phyloP scores from a whole-genome alignment of 2,113 vertebrate species.

The Narcine bancroftii region DNA sequence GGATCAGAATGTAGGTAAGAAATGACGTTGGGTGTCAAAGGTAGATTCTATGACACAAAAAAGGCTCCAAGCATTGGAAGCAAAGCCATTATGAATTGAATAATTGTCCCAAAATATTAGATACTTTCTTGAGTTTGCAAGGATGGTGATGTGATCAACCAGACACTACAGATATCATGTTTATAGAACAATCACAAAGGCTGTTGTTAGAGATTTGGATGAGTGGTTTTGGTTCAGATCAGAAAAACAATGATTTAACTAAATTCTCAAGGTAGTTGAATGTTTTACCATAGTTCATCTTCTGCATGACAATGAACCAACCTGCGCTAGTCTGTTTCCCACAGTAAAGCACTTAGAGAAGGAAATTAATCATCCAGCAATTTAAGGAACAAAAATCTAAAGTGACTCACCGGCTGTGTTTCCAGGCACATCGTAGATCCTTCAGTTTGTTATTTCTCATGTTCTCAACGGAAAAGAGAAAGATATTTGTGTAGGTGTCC shows the following conservation, averaged over 20 bases:
- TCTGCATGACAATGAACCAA: neutral
- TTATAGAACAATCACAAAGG: no score
- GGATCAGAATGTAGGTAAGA: no score
- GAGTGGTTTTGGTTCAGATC: no score
- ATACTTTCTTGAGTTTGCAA: no score
- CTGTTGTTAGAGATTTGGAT: no score
- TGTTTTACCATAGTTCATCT: neutral
- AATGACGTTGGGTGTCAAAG: no score
- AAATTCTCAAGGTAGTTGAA: neutral
- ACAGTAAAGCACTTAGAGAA: neutral
- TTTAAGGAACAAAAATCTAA: neutral
- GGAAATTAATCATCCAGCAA: neutral
- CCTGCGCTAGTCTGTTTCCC: neutral
- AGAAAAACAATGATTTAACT: neutral
- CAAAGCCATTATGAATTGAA: no score
- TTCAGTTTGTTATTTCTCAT: conserved; percentile 95
- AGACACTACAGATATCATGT: no score
- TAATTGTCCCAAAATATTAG: no score
- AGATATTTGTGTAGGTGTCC: conserved; percentile 84
- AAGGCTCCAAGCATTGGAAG: no score
- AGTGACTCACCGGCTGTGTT: conserved; percentile 81
- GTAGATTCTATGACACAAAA: no score
- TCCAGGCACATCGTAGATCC: conserved; percentile 85
- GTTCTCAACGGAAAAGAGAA: conserved; percentile 85
- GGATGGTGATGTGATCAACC: no score